Evolutionary conservation across 2,113 vertebrate genomes (phyloP).

Genomic region (Rousettus leschenaultii): DNA sequence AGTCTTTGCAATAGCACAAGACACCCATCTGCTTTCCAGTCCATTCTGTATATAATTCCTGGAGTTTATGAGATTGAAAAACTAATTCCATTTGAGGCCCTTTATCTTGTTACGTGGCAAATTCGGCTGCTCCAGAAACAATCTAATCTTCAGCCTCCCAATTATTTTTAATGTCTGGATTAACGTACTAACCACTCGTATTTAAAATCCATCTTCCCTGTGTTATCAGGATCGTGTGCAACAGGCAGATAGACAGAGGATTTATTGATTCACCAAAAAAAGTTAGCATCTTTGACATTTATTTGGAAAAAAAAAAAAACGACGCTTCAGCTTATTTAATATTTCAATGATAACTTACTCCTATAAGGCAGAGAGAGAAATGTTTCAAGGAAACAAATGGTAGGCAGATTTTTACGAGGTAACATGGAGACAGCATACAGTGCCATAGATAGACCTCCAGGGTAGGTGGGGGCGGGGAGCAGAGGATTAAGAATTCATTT

Average conservation of each 20-base stretch:
- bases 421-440: background rate
- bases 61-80: constrained; percentile 8
- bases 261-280: constrained; percentile 49
- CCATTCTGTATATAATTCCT: background rate
- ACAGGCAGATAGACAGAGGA: background rate
- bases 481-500: no score
- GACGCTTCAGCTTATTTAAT: background rate
- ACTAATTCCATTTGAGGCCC: background rate
- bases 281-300: constrained; percentile 29
- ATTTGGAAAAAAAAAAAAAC: constrained; percentile 35
- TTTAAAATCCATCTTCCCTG: constrained; percentile 29
- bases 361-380: background rate
- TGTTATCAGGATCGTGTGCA: background rate
- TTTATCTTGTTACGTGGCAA: constrained; percentile 15
- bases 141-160: background rate
- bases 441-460: background rate
- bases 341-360: constrained; percentile 36
- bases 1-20: background rate
- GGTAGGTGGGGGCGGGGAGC: background rate
- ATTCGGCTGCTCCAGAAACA: background rate
- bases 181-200: background rate
- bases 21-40: background rate
- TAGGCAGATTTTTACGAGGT: background rate
- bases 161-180: constrained; percentile 56
- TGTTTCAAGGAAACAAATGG: constrained; percentile 12